Evolutionary conservation across 2,113 vertebrate species (phyloP), one percentile per base, ranked within the genome.

Genomic region (Pseudopipra pipra): DNA sequence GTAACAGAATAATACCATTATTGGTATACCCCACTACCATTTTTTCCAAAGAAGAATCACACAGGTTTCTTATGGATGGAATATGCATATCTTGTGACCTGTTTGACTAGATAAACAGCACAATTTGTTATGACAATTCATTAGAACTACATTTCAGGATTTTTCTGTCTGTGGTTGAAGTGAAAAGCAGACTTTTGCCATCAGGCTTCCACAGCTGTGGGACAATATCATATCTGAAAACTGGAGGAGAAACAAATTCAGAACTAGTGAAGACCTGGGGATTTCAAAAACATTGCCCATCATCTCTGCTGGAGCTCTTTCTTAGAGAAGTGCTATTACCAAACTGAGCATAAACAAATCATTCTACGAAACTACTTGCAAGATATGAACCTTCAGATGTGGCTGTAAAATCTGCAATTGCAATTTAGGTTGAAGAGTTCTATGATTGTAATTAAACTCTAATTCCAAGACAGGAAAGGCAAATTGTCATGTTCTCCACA

Each of bases 401-500:
- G 37, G 25, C 79, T 58, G 39, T 41, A 73, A 86, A 87, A 86
- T 67, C 72, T 80, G 55, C 46, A 76, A 63, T 27, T 76, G 59
- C 71, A 86, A 77, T 94, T 81, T 83, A 92, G 35, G 44, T 39
- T 90, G 87, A 91, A 94, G 78, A 8, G 27, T 67, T 70, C 81
- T 83, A 81, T 88, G 79, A 93, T 84, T 95, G 83, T 67, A 93
- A 94, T 94, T 94, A 91, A 95, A 91, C 33, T 65, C 51, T 55
- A 89, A 87, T 49, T 86, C 72, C 68, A 96, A 61, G 5, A 9
- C 28, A 83, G 63, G 61, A 91, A 86, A 93, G 41, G 33, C 0
- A 0, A 95, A 94, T 75, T 90, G 75, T 85, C 77, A 65, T 52
- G 59, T 89, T 88, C 61, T 59, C 78, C 79, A 77, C 55, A 24